phyloP scores from a whole-genome alignment of 2,113 vertebrate genomes.

The Erpornis zantholeuca region DNA sequence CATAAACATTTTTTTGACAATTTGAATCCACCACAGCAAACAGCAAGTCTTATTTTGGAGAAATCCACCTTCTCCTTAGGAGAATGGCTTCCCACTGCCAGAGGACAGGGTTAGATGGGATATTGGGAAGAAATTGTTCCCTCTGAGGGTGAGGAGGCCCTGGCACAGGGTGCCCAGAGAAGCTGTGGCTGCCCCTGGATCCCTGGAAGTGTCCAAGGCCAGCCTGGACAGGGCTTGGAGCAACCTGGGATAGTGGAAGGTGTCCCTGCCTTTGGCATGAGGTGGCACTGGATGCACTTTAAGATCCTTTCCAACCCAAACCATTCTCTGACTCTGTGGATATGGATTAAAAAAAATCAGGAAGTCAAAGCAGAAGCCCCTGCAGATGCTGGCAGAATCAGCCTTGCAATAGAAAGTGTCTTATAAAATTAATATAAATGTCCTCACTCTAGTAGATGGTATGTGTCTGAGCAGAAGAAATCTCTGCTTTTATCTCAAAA shows the following conservation, averaged over 20 bases:
- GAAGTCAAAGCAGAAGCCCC: neutral
- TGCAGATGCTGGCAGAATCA: neutral
- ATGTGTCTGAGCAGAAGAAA: neutral
- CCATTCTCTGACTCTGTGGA: neutral
- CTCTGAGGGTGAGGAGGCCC: fast-evolving
- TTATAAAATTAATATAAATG: neutral
- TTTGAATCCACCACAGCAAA: neutral
- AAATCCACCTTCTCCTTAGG: neutral
- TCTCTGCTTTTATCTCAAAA: neutral
- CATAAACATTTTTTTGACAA: neutral
- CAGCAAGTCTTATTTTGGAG: neutral
- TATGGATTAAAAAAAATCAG: neutral
- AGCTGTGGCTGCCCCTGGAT: neutral
- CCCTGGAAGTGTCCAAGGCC: neutral
- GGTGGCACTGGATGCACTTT: neutral
- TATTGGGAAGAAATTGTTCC: fast-evolving
- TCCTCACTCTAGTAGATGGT: neutral
- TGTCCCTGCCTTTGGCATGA: neutral
- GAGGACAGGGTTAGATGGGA: neutral
- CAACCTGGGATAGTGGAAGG: fast-evolving
- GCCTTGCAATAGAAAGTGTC: neutral
- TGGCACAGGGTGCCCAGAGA: neutral
- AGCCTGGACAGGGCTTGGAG: fast-evolving
- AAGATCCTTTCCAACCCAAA: neutral
- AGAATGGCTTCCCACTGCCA: neutral